Evolutionary conservation across 1,140 invertebrate species (phyloP), one percentile per base, ranked within the genome.

Genomic region (Monochamus saltuarius): DNA sequence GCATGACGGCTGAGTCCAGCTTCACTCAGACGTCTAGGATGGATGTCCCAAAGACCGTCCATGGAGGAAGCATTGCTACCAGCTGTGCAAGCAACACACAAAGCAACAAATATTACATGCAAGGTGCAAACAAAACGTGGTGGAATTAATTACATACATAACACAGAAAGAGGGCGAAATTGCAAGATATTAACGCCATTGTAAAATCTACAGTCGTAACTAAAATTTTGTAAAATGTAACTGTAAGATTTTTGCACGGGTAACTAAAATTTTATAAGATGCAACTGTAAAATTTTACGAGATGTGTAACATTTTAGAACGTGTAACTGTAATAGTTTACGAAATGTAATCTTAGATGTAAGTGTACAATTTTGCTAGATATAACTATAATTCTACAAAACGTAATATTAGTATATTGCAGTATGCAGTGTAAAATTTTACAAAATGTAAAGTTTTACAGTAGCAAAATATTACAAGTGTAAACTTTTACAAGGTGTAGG

Each of bases 21-120:
- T 76, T 88, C 86, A 77, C 84, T 87, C 69, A 87, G 80, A 70
- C 84, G 81, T 65, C 84, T 83, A 52, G 83, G 81, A 63, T 86
- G 83, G 73, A 81, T 82, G 74, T 87, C 85, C 84, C 85, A 87
- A 52, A 87, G 80, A 65, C 82, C 81, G 75, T 88, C 85, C 84
- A 87, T 85, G 61, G 83, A 84, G 55, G 82, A 83, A 77, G 81
- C 74, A 71, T 77, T 80, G 77, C 82, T 84, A 80, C 80, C 80
- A 71, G 84, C 84, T 85, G 81, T 78, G 70, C 72, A 69, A 77
- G 71, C 70, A 69, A 73, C 73, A 68, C 72, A 73, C 64, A 74
- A 74, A 66, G 69, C 68, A 73, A 72, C 59, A 73, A 60, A 67
- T 34, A 67, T 47, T 47, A 47, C 46, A 47, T 16, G 14, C 14